These are phyloP conservation scores for Tamandua tetradactyla DNA, from an alignment of 2,797 vertebrate genomes.

Conservation along the genomic window DNA sequence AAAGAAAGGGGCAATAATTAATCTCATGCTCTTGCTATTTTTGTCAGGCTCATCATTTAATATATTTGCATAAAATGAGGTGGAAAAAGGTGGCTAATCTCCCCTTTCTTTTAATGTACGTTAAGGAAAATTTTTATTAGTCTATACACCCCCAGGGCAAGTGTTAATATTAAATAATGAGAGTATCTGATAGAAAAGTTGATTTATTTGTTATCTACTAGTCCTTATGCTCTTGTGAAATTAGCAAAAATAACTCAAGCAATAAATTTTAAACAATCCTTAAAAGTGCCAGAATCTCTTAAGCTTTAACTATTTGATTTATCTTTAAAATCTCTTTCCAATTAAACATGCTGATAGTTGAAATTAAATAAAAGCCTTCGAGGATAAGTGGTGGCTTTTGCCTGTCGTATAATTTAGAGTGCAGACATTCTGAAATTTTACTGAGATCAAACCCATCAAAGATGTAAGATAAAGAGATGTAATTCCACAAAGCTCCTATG, in stretches of 20 bases:
- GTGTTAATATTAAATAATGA: constrained; percentile 67
- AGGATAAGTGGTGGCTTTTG: neutral
- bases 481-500: neutral
- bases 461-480: neutral
- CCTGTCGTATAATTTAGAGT: constrained; percentile 36
- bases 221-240: neutral
- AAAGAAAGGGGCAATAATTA: constrained; percentile 66
- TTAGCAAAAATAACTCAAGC: neutral
- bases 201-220: constrained; percentile 53
- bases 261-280: constrained; percentile 35
- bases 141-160: neutral
- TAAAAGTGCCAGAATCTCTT: neutral
- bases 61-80: constrained; percentile 66
- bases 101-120: constrained; percentile 58
- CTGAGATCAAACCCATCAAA: neutral
- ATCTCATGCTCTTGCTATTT: constrained; percentile 30
- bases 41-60: constrained; percentile 62
- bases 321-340: constrained; percentile 63
- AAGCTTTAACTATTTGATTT: constrained; percentile 39
- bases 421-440: neutral
- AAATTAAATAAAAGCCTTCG: constrained; percentile 57
- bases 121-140: constrained; percentile 62
- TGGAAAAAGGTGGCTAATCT: constrained; percentile 58
- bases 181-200: neutral
- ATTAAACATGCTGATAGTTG: constrained; percentile 26